Conservation (phyloP, 2,797 vertebrate genomes). For the Tokudaia muenninki region DNA sequence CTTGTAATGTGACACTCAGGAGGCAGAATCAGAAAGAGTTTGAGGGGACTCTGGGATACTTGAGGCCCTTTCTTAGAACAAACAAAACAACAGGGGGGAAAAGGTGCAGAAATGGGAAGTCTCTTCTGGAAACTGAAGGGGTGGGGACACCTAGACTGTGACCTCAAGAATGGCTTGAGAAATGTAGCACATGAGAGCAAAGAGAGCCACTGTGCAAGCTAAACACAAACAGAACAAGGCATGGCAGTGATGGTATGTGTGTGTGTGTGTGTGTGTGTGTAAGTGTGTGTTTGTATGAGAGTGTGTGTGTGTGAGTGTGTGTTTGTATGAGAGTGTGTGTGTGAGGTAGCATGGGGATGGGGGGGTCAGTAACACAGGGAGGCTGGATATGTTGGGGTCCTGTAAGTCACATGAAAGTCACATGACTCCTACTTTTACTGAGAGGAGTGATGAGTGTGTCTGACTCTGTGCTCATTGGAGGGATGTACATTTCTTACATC, state of each 20-base stretch:
- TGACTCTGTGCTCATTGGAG: neutral
- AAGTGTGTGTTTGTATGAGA: no score
- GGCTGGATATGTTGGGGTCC: neutral
- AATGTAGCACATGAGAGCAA: neutral
- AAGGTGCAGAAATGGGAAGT: neutral
- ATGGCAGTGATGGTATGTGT: neutral
- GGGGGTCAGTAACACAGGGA: neutral
- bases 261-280: no score
- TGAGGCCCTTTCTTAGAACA: neutral
- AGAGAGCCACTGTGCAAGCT: neutral
- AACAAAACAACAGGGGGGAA: neutral
- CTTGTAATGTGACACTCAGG: neutral
- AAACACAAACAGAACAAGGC: neutral
- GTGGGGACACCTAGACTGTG: neutral
- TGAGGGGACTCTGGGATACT: neutral
- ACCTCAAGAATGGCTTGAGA: neutral
- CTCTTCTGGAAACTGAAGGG: neutral
- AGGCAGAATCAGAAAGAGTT: neutral
- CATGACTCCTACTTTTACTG: neutral
- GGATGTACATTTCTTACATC: neutral
- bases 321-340: no score
- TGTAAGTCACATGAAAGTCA: neutral
- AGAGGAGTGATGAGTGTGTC: neutral
- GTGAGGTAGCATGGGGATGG: neutral
- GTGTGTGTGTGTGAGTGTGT: no score